Conservation (phyloP, 1,140 invertebrate species). For the Diprion similis region DNA sequence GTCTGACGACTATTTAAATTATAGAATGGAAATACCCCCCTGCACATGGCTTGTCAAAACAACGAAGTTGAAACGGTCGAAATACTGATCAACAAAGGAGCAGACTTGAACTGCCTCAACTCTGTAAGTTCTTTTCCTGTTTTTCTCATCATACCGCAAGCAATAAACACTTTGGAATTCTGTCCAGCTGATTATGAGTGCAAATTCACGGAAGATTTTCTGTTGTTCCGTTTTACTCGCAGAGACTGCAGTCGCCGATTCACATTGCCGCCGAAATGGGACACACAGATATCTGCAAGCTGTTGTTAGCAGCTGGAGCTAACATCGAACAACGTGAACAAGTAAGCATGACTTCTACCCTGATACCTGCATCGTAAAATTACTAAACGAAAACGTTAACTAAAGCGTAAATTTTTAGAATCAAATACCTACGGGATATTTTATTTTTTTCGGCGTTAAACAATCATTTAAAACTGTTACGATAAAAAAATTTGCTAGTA, state of each 20-base stretch:
- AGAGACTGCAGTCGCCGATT: conserved; percentile 73
- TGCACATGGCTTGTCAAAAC: conserved; percentile 78
- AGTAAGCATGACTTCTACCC: conserved; percentile 54
- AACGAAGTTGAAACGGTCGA: conserved; percentile 76
- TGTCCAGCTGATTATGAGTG: too few species aligned
- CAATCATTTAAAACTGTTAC: too few species aligned
- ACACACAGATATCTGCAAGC: conserved; percentile 71
- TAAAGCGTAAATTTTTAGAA: too few species aligned
- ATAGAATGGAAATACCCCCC: conserved; percentile 76
- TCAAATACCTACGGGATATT: too few species aligned
- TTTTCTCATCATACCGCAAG: not conserved
- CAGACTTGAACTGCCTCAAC: conserved; percentile 76
- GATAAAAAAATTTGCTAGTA: too few species aligned
- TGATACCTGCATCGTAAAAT: too few species aligned
- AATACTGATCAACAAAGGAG: conserved; percentile 73
- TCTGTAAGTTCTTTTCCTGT: conserved; percentile 63
- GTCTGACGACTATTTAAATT: conserved; percentile 35
- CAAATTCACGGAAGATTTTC: too few species aligned
- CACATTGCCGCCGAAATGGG: conserved; percentile 76
- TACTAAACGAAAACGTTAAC: too few species aligned
- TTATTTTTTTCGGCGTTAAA: too few species aligned
- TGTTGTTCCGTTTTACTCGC: conserved; percentile 24
- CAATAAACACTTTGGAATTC: too few species aligned
- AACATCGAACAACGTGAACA: conserved; percentile 72
- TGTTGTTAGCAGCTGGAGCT: conserved; percentile 69